phyloP scores from a whole-genome alignment of 37 sponge, comb jelly and placozoan genomes.

The Halisarca cf. caerulea region DNA sequence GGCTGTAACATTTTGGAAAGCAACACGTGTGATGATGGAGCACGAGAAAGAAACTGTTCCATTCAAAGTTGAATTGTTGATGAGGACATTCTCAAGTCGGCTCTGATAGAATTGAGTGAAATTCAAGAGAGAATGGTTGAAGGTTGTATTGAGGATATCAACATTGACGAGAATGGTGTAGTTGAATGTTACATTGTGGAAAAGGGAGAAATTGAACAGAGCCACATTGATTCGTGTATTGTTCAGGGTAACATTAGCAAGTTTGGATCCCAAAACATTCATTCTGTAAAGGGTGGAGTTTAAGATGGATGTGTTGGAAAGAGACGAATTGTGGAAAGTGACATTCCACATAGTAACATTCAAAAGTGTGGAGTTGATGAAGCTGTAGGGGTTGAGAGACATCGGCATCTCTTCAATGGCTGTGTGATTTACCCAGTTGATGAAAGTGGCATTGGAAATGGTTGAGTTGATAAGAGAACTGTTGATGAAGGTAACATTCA shows the following conservation, averaged over 20 bases:
- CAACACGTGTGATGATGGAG: not conserved
- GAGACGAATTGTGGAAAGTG: not conserved
- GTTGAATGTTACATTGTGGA: not conserved
- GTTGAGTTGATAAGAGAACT: not conserved
- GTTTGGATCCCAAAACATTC: not conserved
- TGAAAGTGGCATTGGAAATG: not conserved
- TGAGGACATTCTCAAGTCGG: not conserved
- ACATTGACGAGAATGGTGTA: not conserved
- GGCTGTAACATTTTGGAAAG: not conserved
- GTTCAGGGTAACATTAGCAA: not conserved
- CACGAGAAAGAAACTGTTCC: not conserved
- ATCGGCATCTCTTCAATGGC: not conserved
- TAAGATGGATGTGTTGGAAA: not conserved
- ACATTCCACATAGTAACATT: not conserved
- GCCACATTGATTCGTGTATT: not conserved
- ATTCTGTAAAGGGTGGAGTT: not conserved
- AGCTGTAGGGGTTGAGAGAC: not conserved
- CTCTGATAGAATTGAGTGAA: not conserved
- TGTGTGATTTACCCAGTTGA: not conserved
- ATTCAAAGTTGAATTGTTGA: not conserved
- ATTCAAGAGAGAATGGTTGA: not conserved
- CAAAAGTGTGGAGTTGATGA: not conserved
- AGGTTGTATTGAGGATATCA: not conserved
- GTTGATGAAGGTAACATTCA: conserved; percentile 11
- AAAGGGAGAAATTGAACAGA: not conserved